Evolutionary conservation across 2,888 invertebrate genomes (phyloP).

Genomic region (Hyles lineata): DNA sequence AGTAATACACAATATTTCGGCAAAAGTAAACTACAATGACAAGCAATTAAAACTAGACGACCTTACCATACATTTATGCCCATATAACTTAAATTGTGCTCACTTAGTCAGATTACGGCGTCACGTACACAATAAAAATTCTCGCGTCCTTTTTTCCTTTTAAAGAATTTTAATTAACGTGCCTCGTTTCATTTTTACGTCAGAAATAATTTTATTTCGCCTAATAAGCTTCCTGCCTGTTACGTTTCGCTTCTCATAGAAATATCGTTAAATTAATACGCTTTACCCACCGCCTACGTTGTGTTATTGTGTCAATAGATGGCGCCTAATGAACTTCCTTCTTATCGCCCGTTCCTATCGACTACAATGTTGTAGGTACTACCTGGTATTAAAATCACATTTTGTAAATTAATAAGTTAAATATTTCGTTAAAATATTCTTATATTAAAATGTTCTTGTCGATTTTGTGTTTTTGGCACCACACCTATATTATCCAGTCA

Average conservation of each 20-base stretch:
- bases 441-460: no score
- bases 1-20: no score
- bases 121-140: conserved; percentile 5
- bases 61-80: not conserved
- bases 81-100: not conserved
- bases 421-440: no score
- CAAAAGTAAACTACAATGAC: no score
- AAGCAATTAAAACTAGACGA: no score
- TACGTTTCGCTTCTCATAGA: not conserved
- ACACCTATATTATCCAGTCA: no score
- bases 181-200: conserved; percentile 13
- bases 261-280: conserved; percentile 13
- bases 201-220: conserved; percentile 7
- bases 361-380: no score
- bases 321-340: not conserved
- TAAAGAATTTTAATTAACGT: conserved; percentile 22
- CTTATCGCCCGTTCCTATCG: not conserved
- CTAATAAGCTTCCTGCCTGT: not conserved
- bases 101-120: not conserved
- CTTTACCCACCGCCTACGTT: no score
- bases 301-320: conserved; percentile 5
- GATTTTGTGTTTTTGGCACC: no score
- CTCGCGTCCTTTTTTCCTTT: not conserved
- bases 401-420: no score
- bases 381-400: no score